Evolutionary conservation across 2,113 vertebrate genomes (phyloP).

Genomic region (Symphodus melops): DNA sequence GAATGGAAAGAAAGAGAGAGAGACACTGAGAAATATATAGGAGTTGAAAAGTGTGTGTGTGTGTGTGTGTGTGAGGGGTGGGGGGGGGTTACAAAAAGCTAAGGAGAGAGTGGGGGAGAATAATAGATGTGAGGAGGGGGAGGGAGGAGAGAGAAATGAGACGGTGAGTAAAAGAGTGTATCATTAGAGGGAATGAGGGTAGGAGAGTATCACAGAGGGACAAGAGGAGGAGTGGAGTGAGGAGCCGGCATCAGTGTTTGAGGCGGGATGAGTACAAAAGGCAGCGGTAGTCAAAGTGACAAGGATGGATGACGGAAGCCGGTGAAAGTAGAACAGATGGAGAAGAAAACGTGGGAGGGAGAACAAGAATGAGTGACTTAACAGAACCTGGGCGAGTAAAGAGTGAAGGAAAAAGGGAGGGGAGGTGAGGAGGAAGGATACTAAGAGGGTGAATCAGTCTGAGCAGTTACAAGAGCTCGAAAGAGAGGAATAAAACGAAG

Average conservation of each 20-base stretch:
- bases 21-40: slow-evolving; percentile 53
- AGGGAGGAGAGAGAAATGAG: slow-evolving; percentile 3
- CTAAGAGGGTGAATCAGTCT: background rate
- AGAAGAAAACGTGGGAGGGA: slow-evolving; percentile 3
- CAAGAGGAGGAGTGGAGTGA: slow-evolving; percentile 22
- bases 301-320: slow-evolving; percentile 53
- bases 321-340: slow-evolving; percentile 56
- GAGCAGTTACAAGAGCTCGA: background rate
- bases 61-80: too few relatives aligned
- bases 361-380: background rate
- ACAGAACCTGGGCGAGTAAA: slow-evolving; percentile 1
- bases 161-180: slow-evolving; percentile 12
- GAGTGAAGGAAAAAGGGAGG: background rate
- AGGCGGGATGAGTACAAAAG: slow-evolving; percentile 43
- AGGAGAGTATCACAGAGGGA: slow-evolving; percentile 39
- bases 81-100: slow-evolving; percentile 18
- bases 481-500: background rate
- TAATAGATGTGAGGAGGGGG: slow-evolving; percentile 46
- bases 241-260: slow-evolving; percentile 40
- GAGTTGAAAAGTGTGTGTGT: background rate
- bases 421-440: background rate
- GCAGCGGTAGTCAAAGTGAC: slow-evolving; percentile 60
- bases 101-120: slow-evolving; percentile 15
- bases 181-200: slow-evolving; percentile 42
- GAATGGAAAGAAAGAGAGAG: slow-evolving; percentile 56